phyloP scores from a whole-genome alignment of 2,113 vertebrate species.

The Pangasianodon hypophthalmus region DNA sequence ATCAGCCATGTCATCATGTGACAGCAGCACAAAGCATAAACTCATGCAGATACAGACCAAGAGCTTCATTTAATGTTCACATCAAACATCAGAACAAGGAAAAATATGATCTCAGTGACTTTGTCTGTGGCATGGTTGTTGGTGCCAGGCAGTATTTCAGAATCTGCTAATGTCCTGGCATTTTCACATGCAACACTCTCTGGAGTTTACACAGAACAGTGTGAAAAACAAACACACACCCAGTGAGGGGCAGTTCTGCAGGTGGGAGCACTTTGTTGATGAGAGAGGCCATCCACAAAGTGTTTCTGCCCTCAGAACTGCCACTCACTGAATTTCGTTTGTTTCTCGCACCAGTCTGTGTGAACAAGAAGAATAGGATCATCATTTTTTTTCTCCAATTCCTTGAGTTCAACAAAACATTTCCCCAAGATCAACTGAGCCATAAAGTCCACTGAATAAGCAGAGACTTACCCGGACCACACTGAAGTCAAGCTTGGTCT shows the following conservation, averaged over 20 bases:
- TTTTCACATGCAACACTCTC: background rate
- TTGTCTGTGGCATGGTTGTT: no score
- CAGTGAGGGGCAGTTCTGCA: background rate
- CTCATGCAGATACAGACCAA: no score
- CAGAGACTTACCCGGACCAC: conserved; percentile 88
- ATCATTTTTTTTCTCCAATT: background rate
- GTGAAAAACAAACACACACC: background rate
- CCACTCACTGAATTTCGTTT: background rate
- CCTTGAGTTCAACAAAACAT: background rate
- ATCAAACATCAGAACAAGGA: no score
- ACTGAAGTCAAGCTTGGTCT: conserved; percentile 98
- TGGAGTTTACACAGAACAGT: background rate
- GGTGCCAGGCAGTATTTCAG: no score
- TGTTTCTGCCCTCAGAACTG: background rate
- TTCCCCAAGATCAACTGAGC: background rate
- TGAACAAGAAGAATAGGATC: background rate
- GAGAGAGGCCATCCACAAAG: background rate
- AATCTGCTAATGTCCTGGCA: background rate
- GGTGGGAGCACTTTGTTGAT: background rate
- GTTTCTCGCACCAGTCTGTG: background rate
- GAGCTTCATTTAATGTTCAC: no score
- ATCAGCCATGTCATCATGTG: no score
- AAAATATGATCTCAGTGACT: no score
- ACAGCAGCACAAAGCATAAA: no score
- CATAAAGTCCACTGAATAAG: background rate